Base-by-base conservation (phyloP, 2,113 vertebrate genomes). In the Dipodomys spectabilis region DNA sequence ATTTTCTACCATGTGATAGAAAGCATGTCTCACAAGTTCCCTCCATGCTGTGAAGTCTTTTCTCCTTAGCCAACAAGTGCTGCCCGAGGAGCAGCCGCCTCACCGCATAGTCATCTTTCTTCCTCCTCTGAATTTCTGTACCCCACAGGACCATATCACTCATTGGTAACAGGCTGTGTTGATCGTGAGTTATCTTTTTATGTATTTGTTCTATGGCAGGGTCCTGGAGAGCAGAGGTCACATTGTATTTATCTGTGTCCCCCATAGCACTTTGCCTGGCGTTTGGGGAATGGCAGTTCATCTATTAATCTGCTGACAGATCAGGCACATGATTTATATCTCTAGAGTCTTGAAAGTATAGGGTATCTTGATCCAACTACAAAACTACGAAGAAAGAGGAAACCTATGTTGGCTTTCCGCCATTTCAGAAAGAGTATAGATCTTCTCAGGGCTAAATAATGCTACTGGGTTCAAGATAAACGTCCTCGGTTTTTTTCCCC, bases 191-290 rank as follows among this genome's bases (percentile, higher is more conserved):
- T 94, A n/a, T 67, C 90, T 69, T 80, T 78, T 69, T 71, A 28
- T 67, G 78, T 74, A 12, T 73, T 32, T 68, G 84, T 90, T 81
- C 94, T 60, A 22, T 2, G 49, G 74, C 35, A 73, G 79, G 79
- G 80, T 87, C 74, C 85, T 35, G 18, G 86, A 82, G 92, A 95
- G 86, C 82, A 80, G 60, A 71, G 95, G 85, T 96, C 86, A 86
- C 1, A 8, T 87, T 72, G 82, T 91, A 94, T 39, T 93, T 69
- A 85, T 95, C 79, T 65, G 57, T 74, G 75, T 87, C 81, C 73
- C 83, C 69, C 0, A 7, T 25, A 82, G 72, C 90, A 91, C 64
- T 91, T 68, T 84, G 78, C 28, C 84, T 90, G 73, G 49, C 62
- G 82, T 89, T 87, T 35, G 60, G 92, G 79, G 92, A 62, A n/a